phyloP scores from a whole-genome alignment of 2,797 vertebrate genomes.

The Clangula hyemalis region DNA sequence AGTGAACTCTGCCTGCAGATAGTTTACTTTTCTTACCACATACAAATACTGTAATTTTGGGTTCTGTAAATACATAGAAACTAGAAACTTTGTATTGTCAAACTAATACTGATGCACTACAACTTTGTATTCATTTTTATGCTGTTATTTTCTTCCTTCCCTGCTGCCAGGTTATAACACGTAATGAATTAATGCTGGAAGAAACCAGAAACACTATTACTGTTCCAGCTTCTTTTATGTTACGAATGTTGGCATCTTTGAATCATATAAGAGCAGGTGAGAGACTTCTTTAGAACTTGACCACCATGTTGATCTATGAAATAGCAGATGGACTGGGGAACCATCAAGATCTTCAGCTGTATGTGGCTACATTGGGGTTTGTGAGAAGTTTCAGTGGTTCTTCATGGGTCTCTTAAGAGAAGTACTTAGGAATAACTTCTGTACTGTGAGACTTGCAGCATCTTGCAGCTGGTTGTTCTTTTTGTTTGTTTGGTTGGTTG shows the following conservation, averaged over 20 bases:
- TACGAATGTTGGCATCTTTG: conserved; percentile 96
- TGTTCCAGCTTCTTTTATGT: conserved; percentile 98
- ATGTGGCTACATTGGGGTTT: background rate
- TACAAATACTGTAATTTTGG: background rate
- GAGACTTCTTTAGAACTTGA: background rate
- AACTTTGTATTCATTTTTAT: background rate
- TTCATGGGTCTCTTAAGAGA: background rate
- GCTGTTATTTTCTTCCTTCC: background rate
- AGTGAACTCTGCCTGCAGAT: background rate
- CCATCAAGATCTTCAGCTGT: background rate
- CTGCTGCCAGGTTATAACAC: conserved; percentile 89
- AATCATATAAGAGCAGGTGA: conserved; percentile 92
- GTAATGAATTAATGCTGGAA: conserved; percentile 97
- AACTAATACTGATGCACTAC: background rate
- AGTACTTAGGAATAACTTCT: background rate
- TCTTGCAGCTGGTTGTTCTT: background rate
- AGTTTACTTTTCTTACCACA: background rate
- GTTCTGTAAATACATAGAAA: background rate
- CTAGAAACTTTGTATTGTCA: background rate
- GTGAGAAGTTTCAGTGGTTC: background rate
- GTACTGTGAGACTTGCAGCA: background rate
- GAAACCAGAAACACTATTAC: conserved; percentile 99
- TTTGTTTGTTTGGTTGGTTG: background rate
- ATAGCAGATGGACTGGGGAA: background rate
- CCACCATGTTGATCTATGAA: background rate